phyloP scores from a whole-genome alignment of 2,113 vertebrate species.

The mouse (Mus musculus) region GRCm39 chr16:53069501-53070000 shows the following conservation, averaged over 20 bases:
- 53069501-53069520: neutral
- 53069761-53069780: neutral
- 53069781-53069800: neutral
- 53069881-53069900: neutral
- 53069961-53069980: neutral
- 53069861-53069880: neutral
- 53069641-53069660: neutral
- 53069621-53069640: too few relatives aligned
- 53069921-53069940: neutral
- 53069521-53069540: neutral
- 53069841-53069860: accelerated
- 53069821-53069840: neutral
- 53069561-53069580: neutral
- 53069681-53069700: neutral
- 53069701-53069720: neutral
- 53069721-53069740: neutral
- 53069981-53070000: neutral
- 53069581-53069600: neutral
- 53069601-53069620: neutral
- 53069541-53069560: neutral
- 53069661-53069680: neutral
- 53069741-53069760: neutral
- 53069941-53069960: neutral
- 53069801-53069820: neutral
- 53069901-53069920: neutral